Conservation (phyloP, 2,113 vertebrate species). For the Colossoma macropomum region DNA sequence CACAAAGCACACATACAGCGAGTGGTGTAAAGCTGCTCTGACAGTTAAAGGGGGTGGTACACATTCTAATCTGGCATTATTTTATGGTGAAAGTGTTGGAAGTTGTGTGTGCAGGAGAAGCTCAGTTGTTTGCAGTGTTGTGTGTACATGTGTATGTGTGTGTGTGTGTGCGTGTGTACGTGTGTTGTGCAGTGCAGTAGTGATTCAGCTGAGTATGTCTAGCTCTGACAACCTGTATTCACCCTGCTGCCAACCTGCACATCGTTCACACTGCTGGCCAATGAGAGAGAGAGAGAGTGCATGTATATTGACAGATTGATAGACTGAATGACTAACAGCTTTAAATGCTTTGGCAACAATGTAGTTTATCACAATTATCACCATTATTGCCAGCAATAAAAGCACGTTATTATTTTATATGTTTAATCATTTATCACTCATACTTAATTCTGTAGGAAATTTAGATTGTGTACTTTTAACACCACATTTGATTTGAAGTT, state of each 20-base stretch:
- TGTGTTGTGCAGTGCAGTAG: background rate
- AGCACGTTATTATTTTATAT: no score
- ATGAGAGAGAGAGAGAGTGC: background rate
- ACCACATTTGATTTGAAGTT: no score
- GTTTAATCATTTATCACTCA: no score
- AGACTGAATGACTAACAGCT: no score
- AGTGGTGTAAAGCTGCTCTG: conserved; percentile 11
- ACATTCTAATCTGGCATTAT: conserved; percentile 22
- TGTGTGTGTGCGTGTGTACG: no score
- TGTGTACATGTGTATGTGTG: background rate
- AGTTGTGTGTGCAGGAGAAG: background rate
- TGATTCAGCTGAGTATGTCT: background rate
- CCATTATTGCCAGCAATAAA: no score
- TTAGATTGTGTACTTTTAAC: no score
- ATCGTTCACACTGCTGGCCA: background rate
- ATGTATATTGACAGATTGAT: no score
- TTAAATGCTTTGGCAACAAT: no score
- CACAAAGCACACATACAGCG: conserved; percentile 10
- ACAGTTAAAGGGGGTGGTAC: conserved; percentile 29
- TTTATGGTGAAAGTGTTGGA: conserved; percentile 1
- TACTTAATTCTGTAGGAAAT: no score
- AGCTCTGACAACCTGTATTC: conserved; percentile 4
- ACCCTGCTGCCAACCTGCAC: background rate
- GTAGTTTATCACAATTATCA: no score
- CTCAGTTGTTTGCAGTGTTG: background rate